These are phyloP conservation scores for Catajapyx aquilonaris DNA, from an alignment of 1,140 invertebrate genomes.

Conservation along the genomic window DNA sequence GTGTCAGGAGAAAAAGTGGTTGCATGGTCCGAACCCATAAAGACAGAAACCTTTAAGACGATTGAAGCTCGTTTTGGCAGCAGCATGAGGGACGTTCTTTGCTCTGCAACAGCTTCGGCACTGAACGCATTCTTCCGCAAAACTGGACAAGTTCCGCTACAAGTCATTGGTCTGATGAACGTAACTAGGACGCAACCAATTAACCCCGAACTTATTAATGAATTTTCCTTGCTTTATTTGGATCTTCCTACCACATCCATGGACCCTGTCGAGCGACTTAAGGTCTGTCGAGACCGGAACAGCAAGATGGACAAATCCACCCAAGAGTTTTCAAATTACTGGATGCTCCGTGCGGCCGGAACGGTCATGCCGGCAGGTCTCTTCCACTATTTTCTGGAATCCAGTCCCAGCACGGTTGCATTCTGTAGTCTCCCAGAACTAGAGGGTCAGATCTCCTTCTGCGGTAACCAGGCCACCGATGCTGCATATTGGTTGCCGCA, in stretches of 20 bases:
- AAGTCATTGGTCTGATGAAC: not conserved
- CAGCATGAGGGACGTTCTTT: not conserved
- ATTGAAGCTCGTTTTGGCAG: not conserved
- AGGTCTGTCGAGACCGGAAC: not conserved
- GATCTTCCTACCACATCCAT: not conserved
- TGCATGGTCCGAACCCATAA: not conserved
- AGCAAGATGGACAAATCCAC: not conserved
- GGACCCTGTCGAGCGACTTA: not conserved
- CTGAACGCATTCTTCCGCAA: not conserved
- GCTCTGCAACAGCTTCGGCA: not conserved
- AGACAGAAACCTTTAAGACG: not conserved
- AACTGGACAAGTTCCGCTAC: not conserved
- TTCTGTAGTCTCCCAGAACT: not conserved
- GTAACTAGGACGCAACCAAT: not conserved
- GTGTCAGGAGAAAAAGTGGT: not conserved
- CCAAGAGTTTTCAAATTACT: not conserved
- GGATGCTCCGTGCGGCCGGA: not conserved
- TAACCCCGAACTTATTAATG: not conserved
- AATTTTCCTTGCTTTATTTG: not conserved
- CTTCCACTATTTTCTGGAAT: not conserved
- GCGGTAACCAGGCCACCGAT: not conserved
- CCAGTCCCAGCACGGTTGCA: not conserved
- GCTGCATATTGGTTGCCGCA: not conserved
- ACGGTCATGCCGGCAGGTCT: not conserved
- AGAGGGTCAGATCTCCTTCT: not conserved